Conservation (phyloP, 2,888 invertebrate genomes). For the Heterodera filipjevi region DNA sequence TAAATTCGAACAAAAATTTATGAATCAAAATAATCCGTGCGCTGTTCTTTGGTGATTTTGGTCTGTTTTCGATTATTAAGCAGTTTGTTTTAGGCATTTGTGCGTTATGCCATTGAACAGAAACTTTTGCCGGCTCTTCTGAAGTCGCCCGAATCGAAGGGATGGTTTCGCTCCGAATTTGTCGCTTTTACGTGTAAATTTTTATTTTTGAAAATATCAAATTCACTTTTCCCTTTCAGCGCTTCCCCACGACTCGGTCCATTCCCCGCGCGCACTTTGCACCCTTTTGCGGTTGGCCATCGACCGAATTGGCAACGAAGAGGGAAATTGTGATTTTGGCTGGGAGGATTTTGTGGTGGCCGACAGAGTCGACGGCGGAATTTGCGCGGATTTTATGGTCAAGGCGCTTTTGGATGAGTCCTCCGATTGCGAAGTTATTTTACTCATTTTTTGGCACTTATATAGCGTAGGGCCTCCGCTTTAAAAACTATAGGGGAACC, state of each 20-base stretch:
- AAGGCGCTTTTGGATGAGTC: not conserved
- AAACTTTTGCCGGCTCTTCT: slow-evolving; percentile 19
- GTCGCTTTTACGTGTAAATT: not conserved
- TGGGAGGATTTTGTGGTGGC: slow-evolving; percentile 24
- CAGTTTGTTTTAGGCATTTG: not conserved
- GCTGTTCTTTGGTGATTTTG: not conserved
- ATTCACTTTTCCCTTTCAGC: not conserved
- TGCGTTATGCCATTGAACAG: slow-evolving; percentile 7
- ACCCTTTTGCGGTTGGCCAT: slow-evolving; percentile 23
- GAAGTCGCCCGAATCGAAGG: slow-evolving; percentile 18
- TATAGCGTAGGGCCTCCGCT: too few relatives aligned
- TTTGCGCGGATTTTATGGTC: slow-evolving; percentile 10
- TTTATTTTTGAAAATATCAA: not conserved
- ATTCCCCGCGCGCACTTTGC: slow-evolving; percentile 15
- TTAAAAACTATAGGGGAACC: too few relatives aligned
- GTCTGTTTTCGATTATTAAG: not conserved
- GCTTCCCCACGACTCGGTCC: not conserved
- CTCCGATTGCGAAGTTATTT: slow-evolving; percentile 20
- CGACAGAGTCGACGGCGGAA: not conserved
- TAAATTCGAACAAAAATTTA: too few relatives aligned
- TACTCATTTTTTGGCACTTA: too few relatives aligned
- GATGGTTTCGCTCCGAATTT: slow-evolving; percentile 23
- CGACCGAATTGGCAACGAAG: slow-evolving; percentile 8
- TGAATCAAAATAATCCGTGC: too few relatives aligned
- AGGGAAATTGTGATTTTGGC: not conserved